phyloP scores from a whole-genome alignment of 2,888 invertebrate species.

The Xanthia icteritia region DNA sequence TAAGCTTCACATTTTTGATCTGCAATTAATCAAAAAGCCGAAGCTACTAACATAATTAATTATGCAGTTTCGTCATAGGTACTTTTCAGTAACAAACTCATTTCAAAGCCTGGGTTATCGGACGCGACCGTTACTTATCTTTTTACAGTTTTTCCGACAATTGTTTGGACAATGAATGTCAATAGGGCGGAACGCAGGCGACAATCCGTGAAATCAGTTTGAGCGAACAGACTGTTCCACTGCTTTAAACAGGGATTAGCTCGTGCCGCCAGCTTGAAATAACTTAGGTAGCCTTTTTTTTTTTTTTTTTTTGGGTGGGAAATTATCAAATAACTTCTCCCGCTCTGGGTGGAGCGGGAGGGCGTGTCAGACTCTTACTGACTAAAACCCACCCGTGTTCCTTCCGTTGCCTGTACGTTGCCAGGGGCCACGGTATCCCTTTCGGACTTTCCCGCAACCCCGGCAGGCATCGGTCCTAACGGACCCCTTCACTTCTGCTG shows the following conservation, averaged over 20 bases:
- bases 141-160: constrained; percentile 64
- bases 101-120: constrained; percentile 30
- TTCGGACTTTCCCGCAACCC: too few species aligned
- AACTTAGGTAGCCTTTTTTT: constrained; percentile 38
- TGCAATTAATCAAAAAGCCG: constrained; percentile 5
- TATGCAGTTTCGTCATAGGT: neutral
- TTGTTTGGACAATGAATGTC: constrained; percentile 71
- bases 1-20: constrained; percentile 9
- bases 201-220: constrained; percentile 75
- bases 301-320: too few species aligned
- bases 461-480: too few species aligned
- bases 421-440: too few species aligned
- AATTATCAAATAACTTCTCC: too few species aligned
- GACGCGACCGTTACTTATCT: constrained; percentile 55
- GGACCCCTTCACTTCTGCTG: too few species aligned
- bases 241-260: constrained; percentile 46
- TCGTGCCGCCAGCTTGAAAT: constrained; percentile 21
- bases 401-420: too few species aligned
- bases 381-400: too few species aligned
- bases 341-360: too few species aligned
- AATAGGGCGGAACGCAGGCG: constrained; percentile 72
- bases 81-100: constrained; percentile 29
- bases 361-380: too few species aligned
- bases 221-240: constrained; percentile 60
- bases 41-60: neutral